These are phyloP conservation scores for Drosophila littoralis DNA, from an alignment of 1,140 invertebrate genomes.

Conservation along the genomic window DNA sequence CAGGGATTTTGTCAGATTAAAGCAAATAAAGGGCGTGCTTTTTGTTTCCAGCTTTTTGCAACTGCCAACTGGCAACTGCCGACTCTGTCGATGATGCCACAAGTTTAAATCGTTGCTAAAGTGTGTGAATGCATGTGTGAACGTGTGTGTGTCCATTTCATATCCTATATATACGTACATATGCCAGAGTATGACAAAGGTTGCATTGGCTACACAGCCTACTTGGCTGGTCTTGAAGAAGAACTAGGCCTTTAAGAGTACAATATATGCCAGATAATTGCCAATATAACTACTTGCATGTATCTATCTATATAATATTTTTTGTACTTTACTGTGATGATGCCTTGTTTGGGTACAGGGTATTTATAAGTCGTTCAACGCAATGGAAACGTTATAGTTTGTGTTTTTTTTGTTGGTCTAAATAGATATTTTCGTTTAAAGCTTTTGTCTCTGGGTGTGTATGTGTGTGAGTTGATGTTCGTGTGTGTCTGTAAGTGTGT, in stretches of 20 bases:
- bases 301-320: neutral
- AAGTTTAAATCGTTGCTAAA: constrained; percentile 66
- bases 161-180: neutral
- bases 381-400: constrained; percentile 4
- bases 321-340: constrained; percentile 14
- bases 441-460: constrained; percentile 29
- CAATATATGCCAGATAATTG: neutral
- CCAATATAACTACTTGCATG: neutral
- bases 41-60: constrained; percentile 59
- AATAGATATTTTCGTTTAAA: constrained; percentile 53
- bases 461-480: constrained; percentile 2
- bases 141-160: constrained; percentile 11
- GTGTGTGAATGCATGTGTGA: constrained; percentile 3
- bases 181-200: neutral
- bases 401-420: constrained; percentile 18
- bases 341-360: constrained; percentile 11
- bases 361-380: constrained; percentile 29
- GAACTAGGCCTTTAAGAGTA: neutral
- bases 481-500: constrained; percentile 30
- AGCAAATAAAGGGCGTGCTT: constrained; percentile 80
- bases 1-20: constrained; percentile 79
- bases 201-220: neutral
- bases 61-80: constrained; percentile 5
- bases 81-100: constrained; percentile 60
- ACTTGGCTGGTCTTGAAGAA: neutral